These are phyloP conservation scores for Hydractinia symbiolongicarpus DNA, from an alignment of 30 jellyfish, hydroid and myxozoan species.

Conservation along the genomic window DNA sequence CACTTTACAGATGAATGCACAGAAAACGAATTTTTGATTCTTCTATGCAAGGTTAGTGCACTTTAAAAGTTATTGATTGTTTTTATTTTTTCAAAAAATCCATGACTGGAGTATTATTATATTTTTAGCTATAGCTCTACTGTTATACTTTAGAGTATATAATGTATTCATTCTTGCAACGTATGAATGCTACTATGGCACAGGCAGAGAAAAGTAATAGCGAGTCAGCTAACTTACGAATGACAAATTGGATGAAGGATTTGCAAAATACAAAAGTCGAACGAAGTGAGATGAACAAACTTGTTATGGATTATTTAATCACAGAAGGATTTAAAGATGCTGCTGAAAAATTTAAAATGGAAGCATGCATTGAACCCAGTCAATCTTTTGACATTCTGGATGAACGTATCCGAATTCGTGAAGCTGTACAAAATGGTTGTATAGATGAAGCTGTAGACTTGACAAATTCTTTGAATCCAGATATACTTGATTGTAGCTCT, in stretches of 20 bases:
- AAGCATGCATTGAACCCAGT: constrained; percentile 81
- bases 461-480: constrained; percentile 80
- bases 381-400: constrained; percentile 74
- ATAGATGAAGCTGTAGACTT: constrained; percentile 70
- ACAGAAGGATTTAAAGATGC: constrained; percentile 98
- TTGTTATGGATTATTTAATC: constrained; percentile 81
- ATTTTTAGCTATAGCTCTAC: too few species aligned
- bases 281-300: constrained; percentile 74
- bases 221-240: not conserved
- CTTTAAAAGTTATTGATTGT: too few species aligned
- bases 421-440: constrained; percentile 77
- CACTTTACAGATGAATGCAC: too few species aligned
- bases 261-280: constrained; percentile 51
- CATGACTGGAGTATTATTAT: too few species aligned
- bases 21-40: too few species aligned
- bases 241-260: constrained; percentile 57
- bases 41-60: too few species aligned
- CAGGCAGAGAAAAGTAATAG: not conserved
- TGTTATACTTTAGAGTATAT: not conserved
- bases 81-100: too few species aligned
- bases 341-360: constrained; percentile 85
- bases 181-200: constrained; percentile 14
- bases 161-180: constrained; percentile 36
- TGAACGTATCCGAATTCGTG: constrained; percentile 74
- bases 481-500: constrained; percentile 72